A percentile compares a stretch with the other conserved stretches of the same genome.
These are phyloP conservation scores for Syngnathoides biaculeatus DNA, from an alignment of 2,113 vertebrate species.

Conservation along the genomic window DNA sequence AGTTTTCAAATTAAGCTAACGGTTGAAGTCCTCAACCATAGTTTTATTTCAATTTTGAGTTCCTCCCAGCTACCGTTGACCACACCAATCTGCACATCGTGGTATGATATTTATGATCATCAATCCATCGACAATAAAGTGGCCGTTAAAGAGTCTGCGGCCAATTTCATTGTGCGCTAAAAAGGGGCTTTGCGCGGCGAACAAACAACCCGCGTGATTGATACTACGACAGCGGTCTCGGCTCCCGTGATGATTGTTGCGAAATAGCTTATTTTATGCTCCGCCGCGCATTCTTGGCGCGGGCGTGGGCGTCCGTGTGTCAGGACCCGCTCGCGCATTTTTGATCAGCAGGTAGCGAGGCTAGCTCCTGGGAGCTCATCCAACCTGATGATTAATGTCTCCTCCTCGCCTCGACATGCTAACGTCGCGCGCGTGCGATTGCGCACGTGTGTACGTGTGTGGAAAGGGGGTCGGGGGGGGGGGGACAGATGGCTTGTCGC, in stretches of 20 bases:
- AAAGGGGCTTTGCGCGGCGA: constrained; percentile 36
- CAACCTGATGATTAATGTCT: constrained; percentile 67
- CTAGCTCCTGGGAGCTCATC: constrained; percentile 53
- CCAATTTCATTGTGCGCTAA: constrained; percentile 4
- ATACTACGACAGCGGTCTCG: constrained; percentile 28
- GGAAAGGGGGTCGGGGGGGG: constrained; percentile 4
- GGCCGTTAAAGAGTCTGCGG: not conserved
- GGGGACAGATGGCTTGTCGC: constrained; percentile 66
- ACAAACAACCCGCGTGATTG: constrained; percentile 41
- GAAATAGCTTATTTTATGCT: constrained; percentile 49
- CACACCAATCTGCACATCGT: no score
- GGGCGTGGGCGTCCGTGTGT: constrained; percentile 23
- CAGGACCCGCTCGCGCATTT: constrained; percentile 18
- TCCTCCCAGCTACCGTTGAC: no score
- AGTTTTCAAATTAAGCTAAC: no score
- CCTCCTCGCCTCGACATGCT: constrained; percentile 62
- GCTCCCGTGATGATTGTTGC: constrained; percentile 49
- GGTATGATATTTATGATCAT: not conserved
- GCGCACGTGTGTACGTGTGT: constrained; percentile 27
- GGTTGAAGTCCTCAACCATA: no score
- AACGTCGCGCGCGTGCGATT: constrained; percentile 21
- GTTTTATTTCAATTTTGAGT: no score
- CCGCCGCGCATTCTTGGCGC: constrained; percentile 30
- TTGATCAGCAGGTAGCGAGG: constrained; percentile 43
- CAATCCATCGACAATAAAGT: not conserved